Percentiles rank a stretch among this genome's conserved stretches.
These are phyloP conservation scores for Phaetusa simplex DNA, from an alignment of 2,113 vertebrate genomes.

Conservation along the genomic window DNA sequence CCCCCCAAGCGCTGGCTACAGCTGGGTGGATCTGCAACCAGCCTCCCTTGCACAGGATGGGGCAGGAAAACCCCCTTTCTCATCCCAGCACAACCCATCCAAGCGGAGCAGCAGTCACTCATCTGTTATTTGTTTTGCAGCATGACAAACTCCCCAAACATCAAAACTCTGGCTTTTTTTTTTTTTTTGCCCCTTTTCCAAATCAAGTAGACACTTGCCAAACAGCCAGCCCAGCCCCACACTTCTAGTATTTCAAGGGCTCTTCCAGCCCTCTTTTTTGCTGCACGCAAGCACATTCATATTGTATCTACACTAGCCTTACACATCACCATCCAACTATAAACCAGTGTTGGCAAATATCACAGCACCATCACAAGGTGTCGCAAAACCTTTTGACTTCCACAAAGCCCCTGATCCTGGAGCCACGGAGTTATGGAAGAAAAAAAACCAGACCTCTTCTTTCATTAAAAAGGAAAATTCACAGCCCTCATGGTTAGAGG, in stretches of 20 bases:
- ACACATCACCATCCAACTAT: not conserved
- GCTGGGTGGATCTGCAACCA: not conserved
- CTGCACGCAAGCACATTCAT: not conserved
- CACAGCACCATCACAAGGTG: constrained; percentile 8
- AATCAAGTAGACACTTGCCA: not conserved
- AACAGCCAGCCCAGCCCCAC: not conserved
- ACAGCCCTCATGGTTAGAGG: not conserved
- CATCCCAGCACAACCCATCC: not conserved
- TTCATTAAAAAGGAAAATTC: not conserved
- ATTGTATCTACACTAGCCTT: not conserved
- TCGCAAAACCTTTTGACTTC: not conserved
- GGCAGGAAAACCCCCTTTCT: not conserved
- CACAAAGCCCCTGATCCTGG: not conserved
- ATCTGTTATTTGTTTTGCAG: not conserved
- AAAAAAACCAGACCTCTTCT: not conserved
- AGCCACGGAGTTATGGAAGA: not conserved
- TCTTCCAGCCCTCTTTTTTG: not conserved
- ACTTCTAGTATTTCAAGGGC: not conserved
- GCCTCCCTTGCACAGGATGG: not conserved
- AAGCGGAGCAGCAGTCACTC: not conserved
- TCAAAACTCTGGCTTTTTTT: not conserved
- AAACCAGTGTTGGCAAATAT: not conserved
- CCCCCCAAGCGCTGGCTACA: not conserved
- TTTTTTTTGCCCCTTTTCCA: not conserved
- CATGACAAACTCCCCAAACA: not conserved